Percentiles rank a stretch among this genome's conserved stretches.
Conservation (phyloP, 1,140 invertebrate genomes). For the Bombus waltoni region DNA sequence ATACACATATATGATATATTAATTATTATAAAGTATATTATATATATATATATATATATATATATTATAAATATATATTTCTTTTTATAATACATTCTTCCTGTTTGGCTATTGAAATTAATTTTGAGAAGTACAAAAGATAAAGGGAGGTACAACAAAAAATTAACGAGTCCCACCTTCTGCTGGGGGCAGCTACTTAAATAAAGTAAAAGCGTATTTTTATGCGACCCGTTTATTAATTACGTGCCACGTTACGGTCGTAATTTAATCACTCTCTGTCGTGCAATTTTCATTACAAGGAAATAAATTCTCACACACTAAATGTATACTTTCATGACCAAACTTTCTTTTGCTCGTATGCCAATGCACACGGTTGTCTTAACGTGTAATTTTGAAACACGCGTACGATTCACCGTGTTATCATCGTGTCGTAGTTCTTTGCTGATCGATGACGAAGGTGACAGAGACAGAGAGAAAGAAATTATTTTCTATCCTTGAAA, state of each 20-base stretch:
- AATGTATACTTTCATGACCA: neutral
- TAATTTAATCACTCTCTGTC: neutral
- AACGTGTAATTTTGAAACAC: neutral
- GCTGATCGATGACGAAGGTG: neutral
- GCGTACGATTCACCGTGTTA: neutral
- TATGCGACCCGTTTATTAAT: neutral
- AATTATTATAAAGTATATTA: too few relatives aligned
- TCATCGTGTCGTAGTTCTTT: neutral
- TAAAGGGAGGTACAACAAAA: neutral
- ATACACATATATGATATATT: too few relatives aligned
- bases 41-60: too few relatives aligned
- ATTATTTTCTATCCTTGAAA: neutral
- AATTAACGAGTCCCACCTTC: neutral
- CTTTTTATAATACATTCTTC: too few relatives aligned
- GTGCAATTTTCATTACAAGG: neutral
- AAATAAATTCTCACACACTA: neutral
- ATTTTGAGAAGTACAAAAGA: neutral
- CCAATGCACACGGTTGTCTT: neutral
- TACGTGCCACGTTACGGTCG: neutral
- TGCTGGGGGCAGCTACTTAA: neutral
- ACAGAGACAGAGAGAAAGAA: neutral
- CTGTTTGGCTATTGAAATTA: neutral
- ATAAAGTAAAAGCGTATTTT: slow-evolving; percentile 1
- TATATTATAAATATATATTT: too few relatives aligned
- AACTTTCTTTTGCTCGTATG: neutral